Evolutionary conservation across 2,113 vertebrate species (phyloP).

Genomic region (Ploceus nigricollis): DNA sequence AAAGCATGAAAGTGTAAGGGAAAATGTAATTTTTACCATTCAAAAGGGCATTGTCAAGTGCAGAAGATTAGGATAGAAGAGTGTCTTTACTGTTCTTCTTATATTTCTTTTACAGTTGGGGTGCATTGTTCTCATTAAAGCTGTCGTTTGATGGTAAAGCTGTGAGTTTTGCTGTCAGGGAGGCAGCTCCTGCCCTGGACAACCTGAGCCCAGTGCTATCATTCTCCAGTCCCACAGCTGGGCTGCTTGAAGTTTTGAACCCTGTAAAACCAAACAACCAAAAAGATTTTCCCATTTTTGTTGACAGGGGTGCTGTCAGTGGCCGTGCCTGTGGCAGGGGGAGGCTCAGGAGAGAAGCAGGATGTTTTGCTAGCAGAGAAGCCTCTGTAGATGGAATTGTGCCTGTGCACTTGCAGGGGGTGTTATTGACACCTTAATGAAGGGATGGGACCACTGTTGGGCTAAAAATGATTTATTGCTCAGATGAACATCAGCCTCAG

Average conservation of each 20-base stretch:
- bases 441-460: neutral
- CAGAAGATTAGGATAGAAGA: neutral
- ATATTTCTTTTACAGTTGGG: neutral
- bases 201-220: neutral
- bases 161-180: neutral
- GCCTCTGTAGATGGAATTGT: neutral
- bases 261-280: neutral
- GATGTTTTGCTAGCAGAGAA: neutral
- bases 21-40: neutral
- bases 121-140: neutral
- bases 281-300: neutral
- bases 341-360: neutral
- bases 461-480: neutral
- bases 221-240: neutral
- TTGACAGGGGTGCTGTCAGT: rapidly evolving
- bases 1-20: neutral
- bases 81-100: neutral
- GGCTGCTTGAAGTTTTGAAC: neutral
- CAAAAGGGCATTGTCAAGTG: neutral
- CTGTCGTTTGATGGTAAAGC: neutral
- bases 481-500: neutral
- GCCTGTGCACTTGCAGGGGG: neutral
- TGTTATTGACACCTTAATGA: neutral
- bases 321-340: neutral
- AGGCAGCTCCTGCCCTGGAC: neutral